These are phyloP conservation scores for Lordiphosa stackelbergi DNA, from an alignment of 1,140 invertebrate genomes.

Conservation along the genomic window DNA sequence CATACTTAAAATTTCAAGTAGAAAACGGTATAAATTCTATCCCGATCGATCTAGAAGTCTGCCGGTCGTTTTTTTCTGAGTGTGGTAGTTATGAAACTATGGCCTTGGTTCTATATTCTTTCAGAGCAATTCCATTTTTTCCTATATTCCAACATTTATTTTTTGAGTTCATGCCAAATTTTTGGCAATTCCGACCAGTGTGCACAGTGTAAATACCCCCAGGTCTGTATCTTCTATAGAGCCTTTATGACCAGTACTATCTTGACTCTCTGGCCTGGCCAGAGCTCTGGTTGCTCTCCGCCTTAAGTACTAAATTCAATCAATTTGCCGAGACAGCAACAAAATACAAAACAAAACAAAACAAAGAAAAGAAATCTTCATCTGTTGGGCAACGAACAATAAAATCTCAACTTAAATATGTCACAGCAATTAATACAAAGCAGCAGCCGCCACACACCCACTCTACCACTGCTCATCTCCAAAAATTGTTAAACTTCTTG, in stretches of 20 bases:
- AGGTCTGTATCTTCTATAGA: background rate
- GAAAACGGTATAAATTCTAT: no score
- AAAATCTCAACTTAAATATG: conserved; percentile 57
- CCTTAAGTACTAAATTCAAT: conserved; percentile 60
- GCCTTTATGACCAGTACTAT: conserved; percentile 36
- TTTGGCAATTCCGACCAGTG: no score
- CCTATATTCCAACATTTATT: no score
- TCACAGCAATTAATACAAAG: conserved; percentile 54
- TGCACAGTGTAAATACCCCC: no score
- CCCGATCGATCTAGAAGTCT: no score
- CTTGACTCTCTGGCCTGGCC: conserved; percentile 15
- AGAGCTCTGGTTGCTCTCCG: conserved; percentile 26
- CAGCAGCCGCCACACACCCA: conserved; percentile 7
- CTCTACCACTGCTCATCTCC: conserved; percentile 10
- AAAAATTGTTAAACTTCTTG: conserved; percentile 5
- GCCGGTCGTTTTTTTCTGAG: no score
- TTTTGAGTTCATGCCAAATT: no score
- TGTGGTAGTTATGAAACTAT: no score
- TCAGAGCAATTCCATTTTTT: no score
- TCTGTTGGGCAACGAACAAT: conserved; percentile 26
- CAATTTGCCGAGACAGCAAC: conserved; percentile 35
- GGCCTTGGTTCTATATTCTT: no score
- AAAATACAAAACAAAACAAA: conserved; percentile 21
- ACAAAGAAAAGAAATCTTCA: conserved; percentile 20
- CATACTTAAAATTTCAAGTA: no score